Percentiles rank a stretch among this genome's conserved stretches.
Conservation (phyloP, 2,888 invertebrate species). For the Aleiodes alternator region DNA sequence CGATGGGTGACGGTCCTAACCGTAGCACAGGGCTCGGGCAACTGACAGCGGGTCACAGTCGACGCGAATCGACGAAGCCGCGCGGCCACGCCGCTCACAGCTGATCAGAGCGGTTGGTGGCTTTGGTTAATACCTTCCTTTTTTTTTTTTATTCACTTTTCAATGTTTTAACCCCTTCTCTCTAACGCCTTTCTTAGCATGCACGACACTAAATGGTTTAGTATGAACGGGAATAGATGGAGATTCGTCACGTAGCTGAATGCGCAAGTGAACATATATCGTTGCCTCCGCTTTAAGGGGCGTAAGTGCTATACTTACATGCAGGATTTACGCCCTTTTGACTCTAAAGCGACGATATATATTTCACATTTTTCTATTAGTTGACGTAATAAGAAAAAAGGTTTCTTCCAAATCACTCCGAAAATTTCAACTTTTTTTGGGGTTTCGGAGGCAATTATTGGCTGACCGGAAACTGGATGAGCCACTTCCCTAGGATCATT, state of each 20-base stretch:
- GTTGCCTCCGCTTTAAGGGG: background rate
- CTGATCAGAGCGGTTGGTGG: constrained; percentile 61
- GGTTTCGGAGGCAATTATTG: too few species aligned
- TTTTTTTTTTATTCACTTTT: constrained; percentile 44
- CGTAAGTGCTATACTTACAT: background rate
- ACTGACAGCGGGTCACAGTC: constrained; percentile 74
- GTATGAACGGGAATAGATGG: constrained; percentile 4
- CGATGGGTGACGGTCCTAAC: constrained; percentile 69
- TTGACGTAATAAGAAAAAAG: too few species aligned
- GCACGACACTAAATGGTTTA: background rate
- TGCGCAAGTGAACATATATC: background rate
- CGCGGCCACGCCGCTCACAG: constrained; percentile 70
- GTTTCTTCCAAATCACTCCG: background rate
- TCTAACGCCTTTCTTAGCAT: constrained; percentile 45
- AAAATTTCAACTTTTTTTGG: too few species aligned
- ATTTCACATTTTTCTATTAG: too few species aligned
- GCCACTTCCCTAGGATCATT: too few species aligned
- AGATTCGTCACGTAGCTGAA: constrained; percentile 10
- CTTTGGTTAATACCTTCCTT: constrained; percentile 49
- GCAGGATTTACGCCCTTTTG: too few species aligned
- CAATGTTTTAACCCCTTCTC: constrained; percentile 52
- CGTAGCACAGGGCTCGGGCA: constrained; percentile 75
- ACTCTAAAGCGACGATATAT: too few species aligned
- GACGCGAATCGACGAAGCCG: constrained; percentile 59
- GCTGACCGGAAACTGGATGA: too few species aligned